Base-by-base conservation (phyloP, 2,797 vertebrate genomes). In the Phalloptychus januarius region DNA sequence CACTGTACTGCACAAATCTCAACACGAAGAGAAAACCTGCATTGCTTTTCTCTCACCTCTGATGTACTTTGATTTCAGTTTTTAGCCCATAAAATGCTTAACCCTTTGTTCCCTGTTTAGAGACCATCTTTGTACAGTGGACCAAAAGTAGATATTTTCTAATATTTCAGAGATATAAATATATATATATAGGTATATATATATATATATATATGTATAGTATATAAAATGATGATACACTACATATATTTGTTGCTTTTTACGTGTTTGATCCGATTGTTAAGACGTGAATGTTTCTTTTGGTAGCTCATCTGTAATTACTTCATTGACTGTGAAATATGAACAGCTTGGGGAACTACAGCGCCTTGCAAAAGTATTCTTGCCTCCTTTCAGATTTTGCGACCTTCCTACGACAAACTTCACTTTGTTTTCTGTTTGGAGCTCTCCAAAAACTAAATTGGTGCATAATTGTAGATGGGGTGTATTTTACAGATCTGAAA, bases 91-190 rank as follows among this genome's bases (percentile, higher is more conserved):
- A 44, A 80, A 83, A 84, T 67, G 86, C 86, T 89, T 90, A 88
- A 85, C 79, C 72, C 86, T 91, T 85, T 90, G 86, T 85, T 89
- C 90, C 87, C 88, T 87, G 87, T 93, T 88, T 82, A 71, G 92
- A 92, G 90, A 90, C 88, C 92, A 92, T 92, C 90, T 94, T 93
- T 95, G 93, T 95, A 95, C 92, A 95, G 93, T 91, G 94, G 95
- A 95, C 94, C 94, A 95, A 95, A 96, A 95, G 92, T 95, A 94
- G 93, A 95, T 95, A 95, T 96, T 96, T 96, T 96, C 94, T 94
- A 89, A 96, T 95, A 95, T 92, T 92, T 94, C 91, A 93, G 90
- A 94, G 88, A 94, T 88, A 85, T 83, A 86, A 70, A 79, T 31
- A 74, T 81, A 91, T 86, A 91, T 89, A 94, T 89, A 79, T 4